Conservation (phyloP, 2,888 invertebrate species). For the Zonitis immaculata region DNA sequence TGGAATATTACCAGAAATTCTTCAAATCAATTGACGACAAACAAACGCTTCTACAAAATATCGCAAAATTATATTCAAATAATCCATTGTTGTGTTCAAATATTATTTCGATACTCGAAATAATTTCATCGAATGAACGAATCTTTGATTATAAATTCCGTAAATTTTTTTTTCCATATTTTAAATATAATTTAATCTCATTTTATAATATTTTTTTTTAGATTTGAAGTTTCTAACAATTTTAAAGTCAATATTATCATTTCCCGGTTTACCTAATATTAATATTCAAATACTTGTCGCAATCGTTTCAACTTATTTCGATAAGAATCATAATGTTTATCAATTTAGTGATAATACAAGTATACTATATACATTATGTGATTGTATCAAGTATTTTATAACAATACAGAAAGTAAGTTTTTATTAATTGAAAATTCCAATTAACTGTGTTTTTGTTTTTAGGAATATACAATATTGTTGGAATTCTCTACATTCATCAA, state of each 20-base stretch:
- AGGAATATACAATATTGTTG: no score
- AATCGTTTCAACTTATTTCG: conserved; percentile 22
- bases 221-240: conserved; percentile 25
- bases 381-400: conserved; percentile 27
- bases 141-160: neutral
- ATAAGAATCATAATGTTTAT: conserved; percentile 21
- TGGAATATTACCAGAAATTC: conserved; percentile 21
- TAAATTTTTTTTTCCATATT: conserved; percentile 11
- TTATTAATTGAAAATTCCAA: neutral
- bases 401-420: conserved; percentile 21
- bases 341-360: conserved; percentile 17
- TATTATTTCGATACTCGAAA: conserved; percentile 23
- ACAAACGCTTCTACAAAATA: conserved; percentile 23
- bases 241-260: conserved; percentile 16
- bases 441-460: no score
- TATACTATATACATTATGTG: conserved; percentile 25
- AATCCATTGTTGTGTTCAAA: conserved; percentile 28
- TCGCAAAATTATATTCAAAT: conserved; percentile 27
- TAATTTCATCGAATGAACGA: conserved; percentile 11
- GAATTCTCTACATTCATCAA: conserved; percentile 24
- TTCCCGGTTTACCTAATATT: conserved; percentile 21
- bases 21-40: conserved; percentile 22
- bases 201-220: conserved; percentile 11
- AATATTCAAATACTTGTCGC: conserved; percentile 22
- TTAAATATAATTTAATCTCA: conserved; percentile 15